These are phyloP conservation scores for Gymnocypris eckloni DNA, from an alignment of 2,797 vertebrate species.

Conservation along the genomic window DNA sequence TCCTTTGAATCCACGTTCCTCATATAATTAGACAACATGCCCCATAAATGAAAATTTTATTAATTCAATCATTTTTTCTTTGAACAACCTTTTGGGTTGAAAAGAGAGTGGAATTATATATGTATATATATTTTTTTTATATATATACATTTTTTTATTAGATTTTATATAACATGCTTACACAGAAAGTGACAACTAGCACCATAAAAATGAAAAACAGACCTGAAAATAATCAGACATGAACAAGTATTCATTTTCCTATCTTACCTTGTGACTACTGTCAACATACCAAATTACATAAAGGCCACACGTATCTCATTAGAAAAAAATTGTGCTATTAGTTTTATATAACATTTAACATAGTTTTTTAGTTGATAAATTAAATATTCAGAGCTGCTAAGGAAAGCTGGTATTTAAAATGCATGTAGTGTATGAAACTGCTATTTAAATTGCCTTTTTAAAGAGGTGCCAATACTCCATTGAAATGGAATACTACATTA, in stretches of 20 bases:
- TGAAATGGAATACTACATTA: slow-evolving; percentile 32
- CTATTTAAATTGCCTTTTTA: slow-evolving; percentile 15
- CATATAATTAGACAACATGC: background rate
- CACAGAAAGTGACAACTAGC: background rate
- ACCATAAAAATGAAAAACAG: background rate
- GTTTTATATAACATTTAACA: background rate
- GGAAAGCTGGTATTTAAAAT: background rate
- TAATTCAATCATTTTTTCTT: background rate
- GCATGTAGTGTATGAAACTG: background rate
- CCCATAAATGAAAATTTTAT: background rate
- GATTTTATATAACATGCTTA: background rate
- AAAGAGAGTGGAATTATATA: background rate
- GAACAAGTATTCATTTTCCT: background rate
- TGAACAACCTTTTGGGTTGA: too few relatives aligned
- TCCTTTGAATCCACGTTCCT: background rate
- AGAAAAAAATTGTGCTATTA: background rate
- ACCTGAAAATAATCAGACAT: background rate
- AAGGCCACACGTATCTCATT: background rate
- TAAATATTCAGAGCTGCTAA: slow-evolving; percentile 4
- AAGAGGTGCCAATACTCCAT: slow-evolving; percentile 7
- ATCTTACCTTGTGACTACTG: background rate
- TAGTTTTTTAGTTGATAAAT: background rate
- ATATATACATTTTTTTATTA: background rate
- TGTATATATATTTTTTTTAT: too few relatives aligned
- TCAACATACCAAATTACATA: background rate